phyloP scores from a whole-genome alignment of 2,797 vertebrate genomes.

The Euthynnus affinis region DNA sequence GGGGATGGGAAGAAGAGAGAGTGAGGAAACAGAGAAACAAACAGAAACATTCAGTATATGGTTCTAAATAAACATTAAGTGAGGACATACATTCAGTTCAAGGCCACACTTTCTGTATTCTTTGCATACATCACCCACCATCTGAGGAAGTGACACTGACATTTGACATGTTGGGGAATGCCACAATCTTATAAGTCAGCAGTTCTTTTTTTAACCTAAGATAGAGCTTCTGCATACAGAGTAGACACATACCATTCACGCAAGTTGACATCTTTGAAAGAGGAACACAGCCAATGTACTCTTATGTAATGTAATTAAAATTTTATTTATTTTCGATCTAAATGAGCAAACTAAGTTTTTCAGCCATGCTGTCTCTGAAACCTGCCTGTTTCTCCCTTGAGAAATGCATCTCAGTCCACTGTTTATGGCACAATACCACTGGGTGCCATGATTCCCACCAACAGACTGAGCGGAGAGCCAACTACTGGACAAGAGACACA shows the following conservation, averaged over 20 bases:
- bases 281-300: background rate
- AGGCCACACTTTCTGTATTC: constrained; percentile 39
- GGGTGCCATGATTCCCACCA: constrained; percentile 78
- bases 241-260: constrained; percentile 1
- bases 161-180: constrained; percentile 38
- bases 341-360: background rate
- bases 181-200: constrained; percentile 57
- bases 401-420: constrained; percentile 75
- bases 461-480: constrained; percentile 73
- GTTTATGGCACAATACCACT: constrained; percentile 77
- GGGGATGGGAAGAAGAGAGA: constrained; percentile 23
- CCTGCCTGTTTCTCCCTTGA: constrained; percentile 64
- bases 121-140: constrained; percentile 26
- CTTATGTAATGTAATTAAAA: background rate
- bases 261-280: background rate
- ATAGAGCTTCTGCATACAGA: constrained; percentile 51
- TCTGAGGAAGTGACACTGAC: constrained; percentile 64
- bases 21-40: constrained; percentile 39
- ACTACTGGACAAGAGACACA: constrained; percentile 21
- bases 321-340: background rate
- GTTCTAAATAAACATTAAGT: background rate
- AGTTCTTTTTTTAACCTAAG: constrained; percentile 52
- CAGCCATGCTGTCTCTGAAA: constrained; percentile 69
- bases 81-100: constrained; percentile 35
- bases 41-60: constrained; percentile 5